Percentiles rank a stretch among this genome's conserved stretches.
These are phyloP conservation scores for Tribolium madens DNA, from an alignment of 1,140 invertebrate genomes.

Conservation along the genomic window DNA sequence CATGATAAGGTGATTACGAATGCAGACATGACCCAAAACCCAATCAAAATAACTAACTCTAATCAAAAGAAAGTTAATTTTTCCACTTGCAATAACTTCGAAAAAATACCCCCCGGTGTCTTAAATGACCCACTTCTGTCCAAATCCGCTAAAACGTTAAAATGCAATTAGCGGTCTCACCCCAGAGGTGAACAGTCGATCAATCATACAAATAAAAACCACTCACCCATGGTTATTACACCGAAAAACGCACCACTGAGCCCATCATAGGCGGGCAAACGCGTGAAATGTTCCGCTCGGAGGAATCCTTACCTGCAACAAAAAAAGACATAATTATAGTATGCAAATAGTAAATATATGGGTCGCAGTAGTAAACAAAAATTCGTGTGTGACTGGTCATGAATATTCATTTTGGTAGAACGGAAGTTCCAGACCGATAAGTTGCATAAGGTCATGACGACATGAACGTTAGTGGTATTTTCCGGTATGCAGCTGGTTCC, in stretches of 20 bases:
- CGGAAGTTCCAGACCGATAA: conserved; percentile 26
- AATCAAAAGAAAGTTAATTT: too few species aligned
- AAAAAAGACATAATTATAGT: conserved; percentile 1
- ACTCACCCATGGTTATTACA: neutral
- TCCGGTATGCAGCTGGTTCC: conserved; percentile 26
- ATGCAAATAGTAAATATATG: neutral
- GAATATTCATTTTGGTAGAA: conserved; percentile 21
- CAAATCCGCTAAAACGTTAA: neutral
- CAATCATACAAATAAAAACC: conserved; percentile 12
- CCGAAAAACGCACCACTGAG: neutral
- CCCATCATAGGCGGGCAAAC: conserved; percentile 8
- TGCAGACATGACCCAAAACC: too few species aligned
- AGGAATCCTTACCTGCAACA: conserved; percentile 18
- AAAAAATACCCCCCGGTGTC: neutral
- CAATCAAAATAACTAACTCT: too few species aligned
- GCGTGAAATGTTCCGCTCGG: conserved; percentile 22
- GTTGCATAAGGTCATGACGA: conserved; percentile 27
- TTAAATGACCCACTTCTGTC: neutral
- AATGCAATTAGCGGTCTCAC: conserved; percentile 3
- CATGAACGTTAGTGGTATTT: neutral
- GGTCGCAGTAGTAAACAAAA: conserved; percentile 15
- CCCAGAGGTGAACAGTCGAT: conserved; percentile 7
- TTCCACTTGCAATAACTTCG: neutral
- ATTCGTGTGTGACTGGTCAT: conserved; percentile 11
- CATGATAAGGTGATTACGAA: too few species aligned